Percentiles rank a stretch among this genome's conserved stretches.
Conservation (phyloP, 2,113 vertebrate species). For the Thamnophis sirtalis region DNA sequence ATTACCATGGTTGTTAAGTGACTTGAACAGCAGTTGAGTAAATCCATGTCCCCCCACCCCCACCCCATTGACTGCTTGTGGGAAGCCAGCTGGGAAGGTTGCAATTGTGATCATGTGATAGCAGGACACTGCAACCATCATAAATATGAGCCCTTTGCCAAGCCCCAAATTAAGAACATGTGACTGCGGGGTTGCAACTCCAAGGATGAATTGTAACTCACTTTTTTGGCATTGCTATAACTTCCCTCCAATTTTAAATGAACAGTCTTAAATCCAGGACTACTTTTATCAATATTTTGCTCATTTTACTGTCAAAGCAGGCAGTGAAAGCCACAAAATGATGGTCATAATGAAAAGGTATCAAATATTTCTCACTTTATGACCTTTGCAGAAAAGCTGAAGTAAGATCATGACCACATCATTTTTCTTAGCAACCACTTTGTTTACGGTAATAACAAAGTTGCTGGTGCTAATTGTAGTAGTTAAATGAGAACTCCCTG, state of each 20-base stretch:
- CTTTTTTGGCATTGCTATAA: background rate
- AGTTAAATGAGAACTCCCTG: background rate
- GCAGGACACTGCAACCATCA: background rate
- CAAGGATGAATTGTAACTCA: background rate
- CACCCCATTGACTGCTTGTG: no score
- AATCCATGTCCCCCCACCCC: background rate
- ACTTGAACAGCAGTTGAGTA: background rate
- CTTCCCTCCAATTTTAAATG: background rate
- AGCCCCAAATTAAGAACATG: background rate
- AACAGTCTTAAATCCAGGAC: background rate
- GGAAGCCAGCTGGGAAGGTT: no score
- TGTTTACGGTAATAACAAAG: background rate
- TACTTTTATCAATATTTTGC: no score
- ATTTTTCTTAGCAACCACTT: background rate
- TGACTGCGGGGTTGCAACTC: background rate
- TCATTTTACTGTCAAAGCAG: background rate
- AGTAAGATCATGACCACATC: background rate
- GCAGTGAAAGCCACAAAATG: slow-evolving; percentile 24
- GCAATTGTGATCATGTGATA: no score
- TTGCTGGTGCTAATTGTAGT: background rate
- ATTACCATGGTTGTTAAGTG: background rate
- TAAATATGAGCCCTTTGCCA: background rate
- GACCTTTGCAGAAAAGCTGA: background rate
- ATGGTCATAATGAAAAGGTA: background rate
- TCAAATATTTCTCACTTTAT: background rate